Conservation (phyloP, 2,888 invertebrate genomes). For the Drosophila borealis region DNA sequence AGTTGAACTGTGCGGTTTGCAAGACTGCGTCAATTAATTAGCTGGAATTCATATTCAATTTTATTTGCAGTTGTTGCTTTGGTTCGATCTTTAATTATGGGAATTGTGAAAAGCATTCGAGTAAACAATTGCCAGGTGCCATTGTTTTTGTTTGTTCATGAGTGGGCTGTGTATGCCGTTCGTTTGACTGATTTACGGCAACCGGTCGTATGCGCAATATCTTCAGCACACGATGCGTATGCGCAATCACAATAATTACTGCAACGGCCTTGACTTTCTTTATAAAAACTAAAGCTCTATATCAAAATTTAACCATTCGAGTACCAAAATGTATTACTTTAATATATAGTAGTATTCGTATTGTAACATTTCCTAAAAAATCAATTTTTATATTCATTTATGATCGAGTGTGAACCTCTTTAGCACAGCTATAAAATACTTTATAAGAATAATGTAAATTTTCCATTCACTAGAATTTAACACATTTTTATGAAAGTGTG, state of each 20-base stretch:
- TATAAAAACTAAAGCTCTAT: not conserved
- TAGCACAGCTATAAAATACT: slow-evolving; percentile 1
- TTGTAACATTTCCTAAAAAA: not conserved
- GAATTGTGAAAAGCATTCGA: slow-evolving; percentile 54
- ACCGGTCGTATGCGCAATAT: slow-evolving; percentile 22
- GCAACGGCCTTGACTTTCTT: slow-evolving; percentile 21
- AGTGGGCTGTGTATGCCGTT: slow-evolving; percentile 18
- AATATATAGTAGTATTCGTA: not conserved
- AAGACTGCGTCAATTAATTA: slow-evolving; percentile 12
- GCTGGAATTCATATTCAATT: slow-evolving; percentile 7
- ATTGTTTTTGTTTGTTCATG: slow-evolving; percentile 24
- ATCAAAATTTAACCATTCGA: no score
- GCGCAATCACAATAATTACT: slow-evolving; percentile 29
- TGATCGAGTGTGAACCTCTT: not conserved
- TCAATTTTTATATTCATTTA: not conserved
- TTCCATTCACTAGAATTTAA: not conserved
- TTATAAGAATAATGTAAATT: slow-evolving; percentile 8
- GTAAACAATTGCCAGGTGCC: slow-evolving; percentile 60
- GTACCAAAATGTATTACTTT: not conserved
- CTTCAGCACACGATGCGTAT: slow-evolving; percentile 39
- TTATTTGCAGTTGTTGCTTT: slow-evolving; percentile 24
- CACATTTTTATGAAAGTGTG: not conserved
- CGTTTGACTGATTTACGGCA: slow-evolving; percentile 42
- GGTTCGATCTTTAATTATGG: slow-evolving; percentile 53
- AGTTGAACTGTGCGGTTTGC: not conserved